Evolutionary conservation across 2,888 invertebrate species (phyloP).

Genomic region (Hofmannophila pseudospretella): DNA sequence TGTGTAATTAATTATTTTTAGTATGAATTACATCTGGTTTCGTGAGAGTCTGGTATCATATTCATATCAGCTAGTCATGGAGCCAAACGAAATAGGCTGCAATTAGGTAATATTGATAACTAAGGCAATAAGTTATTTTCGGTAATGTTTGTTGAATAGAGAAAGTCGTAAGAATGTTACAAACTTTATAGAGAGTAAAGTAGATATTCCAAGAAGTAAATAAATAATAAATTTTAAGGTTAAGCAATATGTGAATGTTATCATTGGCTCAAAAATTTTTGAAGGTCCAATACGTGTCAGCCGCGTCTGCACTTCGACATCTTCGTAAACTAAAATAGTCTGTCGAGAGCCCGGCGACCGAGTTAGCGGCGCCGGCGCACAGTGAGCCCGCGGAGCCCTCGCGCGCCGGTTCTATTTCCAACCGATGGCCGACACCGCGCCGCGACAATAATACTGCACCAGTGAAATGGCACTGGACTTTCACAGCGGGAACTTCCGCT

Average conservation of each 20-base stretch:
- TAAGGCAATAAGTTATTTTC: too few relatives aligned
- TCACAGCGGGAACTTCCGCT: conserved; percentile 63
- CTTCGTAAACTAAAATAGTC: conserved; percentile 76
- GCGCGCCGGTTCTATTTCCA: conserved; percentile 75
- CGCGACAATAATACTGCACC: conserved; percentile 63
- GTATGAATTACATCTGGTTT: too few relatives aligned
- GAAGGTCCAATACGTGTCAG: conserved; percentile 64
- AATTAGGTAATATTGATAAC: too few relatives aligned
- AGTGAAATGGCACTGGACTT: conserved; percentile 72
- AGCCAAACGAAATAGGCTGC: too few relatives aligned
- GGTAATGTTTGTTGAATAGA: conserved; percentile 11
- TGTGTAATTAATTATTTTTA: too few relatives aligned
- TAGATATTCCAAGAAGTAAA: not conserved
- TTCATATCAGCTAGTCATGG: too few relatives aligned
- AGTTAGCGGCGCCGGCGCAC: conserved; percentile 60
- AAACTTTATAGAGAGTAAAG: too few relatives aligned
- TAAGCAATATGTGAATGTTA: conserved; percentile 11
- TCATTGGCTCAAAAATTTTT: conserved; percentile 36
- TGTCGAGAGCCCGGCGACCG: conserved; percentile 70
- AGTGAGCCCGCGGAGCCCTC: conserved; percentile 70
- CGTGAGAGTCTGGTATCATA: too few relatives aligned
- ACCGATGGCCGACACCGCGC: conserved; percentile 64
- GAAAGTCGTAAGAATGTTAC: not conserved
- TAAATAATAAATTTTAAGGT: not conserved
- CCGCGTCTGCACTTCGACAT: conserved; percentile 71